Base-by-base conservation (phyloP, 2,888 invertebrate species). In the Drosophila paucipuncta region DNA sequence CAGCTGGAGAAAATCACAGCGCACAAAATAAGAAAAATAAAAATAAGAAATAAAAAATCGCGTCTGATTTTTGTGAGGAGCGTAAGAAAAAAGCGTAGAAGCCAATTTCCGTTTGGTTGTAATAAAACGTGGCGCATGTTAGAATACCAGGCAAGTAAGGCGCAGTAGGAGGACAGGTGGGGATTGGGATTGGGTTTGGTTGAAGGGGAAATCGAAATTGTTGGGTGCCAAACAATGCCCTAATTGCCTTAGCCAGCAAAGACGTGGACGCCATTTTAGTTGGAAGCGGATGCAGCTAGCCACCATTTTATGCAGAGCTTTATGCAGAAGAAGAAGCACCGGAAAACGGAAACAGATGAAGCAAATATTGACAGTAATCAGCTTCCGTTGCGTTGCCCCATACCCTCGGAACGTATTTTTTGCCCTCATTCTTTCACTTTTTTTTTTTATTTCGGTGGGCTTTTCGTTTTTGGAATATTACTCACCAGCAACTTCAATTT, bases 401-500 rank as follows among this genome's bases (percentile, higher is more conserved):
- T 9, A 1, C 47, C 47, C 9, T 25, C 25, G 7, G 7, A 49
- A 28, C 39, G 13, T 16, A 18, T 31, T 47, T 37, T 30, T 59
- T 47, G 9, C 2, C 60, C 39, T 49, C 31, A 55, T 41, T 41
- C 55, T 49, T 58, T 66, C 39, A n/a, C 3, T 43, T 54, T 22
- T 33, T 59, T 43, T 39, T 41, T 66, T 31, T 13, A 13, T 13
- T 47, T 39, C n/a, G 1, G n/a, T 30, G 47, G 13, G 16, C 37
- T 41, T 47, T 58, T 55, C 13, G 16, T 47, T 54, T 70, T 35
- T 57, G 16, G 22, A 43, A 39, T 70, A 60, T 60, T 74, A 92
- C 92, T 93, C 91, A 96, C 96, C 96, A 92, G 95, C 95, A 53
- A 96, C 96, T 91, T 96, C 95, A 69, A 95, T 94, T 91, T 96